Evolutionary conservation across 1,140 invertebrate species (phyloP).

Genomic region (Littorina saxatilis): DNA sequence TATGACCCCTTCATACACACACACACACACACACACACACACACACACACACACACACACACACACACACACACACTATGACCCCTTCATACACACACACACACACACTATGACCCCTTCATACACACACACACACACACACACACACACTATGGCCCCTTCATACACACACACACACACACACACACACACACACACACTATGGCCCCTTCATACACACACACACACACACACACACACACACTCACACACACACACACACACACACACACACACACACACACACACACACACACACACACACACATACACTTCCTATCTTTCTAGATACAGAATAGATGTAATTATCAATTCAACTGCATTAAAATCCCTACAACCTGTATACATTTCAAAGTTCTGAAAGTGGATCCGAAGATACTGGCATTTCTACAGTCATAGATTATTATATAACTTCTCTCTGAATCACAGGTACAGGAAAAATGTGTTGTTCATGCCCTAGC

Average conservation of each 20-base stretch:
- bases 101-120: no score
- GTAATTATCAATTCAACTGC: no score
- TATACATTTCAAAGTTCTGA: no score
- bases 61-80: neutral
- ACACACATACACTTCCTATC: neutral
- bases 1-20: no score
- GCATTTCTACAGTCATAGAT: no score
- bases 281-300: constrained; percentile 8
- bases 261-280: constrained; percentile 18
- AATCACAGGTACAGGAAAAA: no score
- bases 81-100: neutral
- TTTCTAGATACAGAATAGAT: no score
- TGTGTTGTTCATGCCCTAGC: no score
- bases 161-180: neutral
- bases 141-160: neutral
- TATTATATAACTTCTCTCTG: no score
- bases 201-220: neutral
- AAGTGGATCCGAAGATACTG: no score
- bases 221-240: neutral
- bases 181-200: neutral
- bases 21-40: constrained; percentile 5
- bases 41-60: neutral
- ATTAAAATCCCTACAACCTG: no score
- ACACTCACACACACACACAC: neutral
- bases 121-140: neutral